Evolutionary conservation across 2,113 vertebrate genomes (phyloP).

Genomic region (Chlamydotis undulata): DNA sequence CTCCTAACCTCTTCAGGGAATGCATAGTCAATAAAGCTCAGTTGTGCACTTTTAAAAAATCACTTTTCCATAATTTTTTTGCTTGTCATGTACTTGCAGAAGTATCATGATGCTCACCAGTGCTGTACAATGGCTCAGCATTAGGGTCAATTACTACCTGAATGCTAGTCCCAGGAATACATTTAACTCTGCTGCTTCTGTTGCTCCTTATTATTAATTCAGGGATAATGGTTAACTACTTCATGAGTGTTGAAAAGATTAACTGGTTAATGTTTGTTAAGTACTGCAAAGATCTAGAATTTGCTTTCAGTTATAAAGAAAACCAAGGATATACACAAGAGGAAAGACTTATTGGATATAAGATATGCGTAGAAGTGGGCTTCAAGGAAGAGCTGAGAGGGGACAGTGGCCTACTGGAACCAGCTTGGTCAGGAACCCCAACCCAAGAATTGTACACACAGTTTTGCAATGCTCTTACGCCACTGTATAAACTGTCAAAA

Average conservation of each 20-base stretch:
- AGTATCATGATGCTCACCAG: neutral
- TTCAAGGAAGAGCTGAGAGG: neutral
- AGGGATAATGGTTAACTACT: slow-evolving; percentile 39
- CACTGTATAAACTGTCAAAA: neutral
- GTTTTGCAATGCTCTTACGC: neutral
- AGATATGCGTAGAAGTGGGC: neutral
- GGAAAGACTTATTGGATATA: neutral
- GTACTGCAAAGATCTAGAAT: neutral
- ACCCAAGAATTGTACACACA: neutral
- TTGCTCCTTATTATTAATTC: neutral
- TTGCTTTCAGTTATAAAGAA: neutral
- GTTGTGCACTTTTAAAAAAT: neutral
- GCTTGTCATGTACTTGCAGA: neutral
- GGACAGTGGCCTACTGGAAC: neutral
- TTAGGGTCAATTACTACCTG: neutral
- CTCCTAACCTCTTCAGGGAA: neutral
- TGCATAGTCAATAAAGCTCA: neutral
- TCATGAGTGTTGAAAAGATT: neutral
- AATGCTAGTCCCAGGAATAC: neutral
- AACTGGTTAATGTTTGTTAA: slow-evolving; percentile 58
- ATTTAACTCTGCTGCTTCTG: neutral
- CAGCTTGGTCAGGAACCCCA: neutral
- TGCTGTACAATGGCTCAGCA: neutral
- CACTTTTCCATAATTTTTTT: neutral
- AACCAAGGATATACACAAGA: neutral